Evolutionary conservation across 2,888 invertebrate species (phyloP).

Genomic region (Neelides folsomi): DNA sequence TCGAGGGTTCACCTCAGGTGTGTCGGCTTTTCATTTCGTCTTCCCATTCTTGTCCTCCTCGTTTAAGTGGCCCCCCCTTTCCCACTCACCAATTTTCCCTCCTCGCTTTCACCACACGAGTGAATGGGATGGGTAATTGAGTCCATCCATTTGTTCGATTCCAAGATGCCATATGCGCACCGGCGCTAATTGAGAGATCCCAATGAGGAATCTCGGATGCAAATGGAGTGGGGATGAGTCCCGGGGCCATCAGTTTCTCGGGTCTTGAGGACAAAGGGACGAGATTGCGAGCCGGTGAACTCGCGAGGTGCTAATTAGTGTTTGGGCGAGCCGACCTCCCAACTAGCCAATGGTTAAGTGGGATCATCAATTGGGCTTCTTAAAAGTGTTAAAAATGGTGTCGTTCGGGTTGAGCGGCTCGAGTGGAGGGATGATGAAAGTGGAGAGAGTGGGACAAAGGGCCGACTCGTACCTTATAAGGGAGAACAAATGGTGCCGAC

Average conservation of each 20-base stretch:
- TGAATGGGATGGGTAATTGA: too few relatives aligned
- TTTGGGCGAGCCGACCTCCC: conserved; percentile 25
- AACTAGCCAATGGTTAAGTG: conserved; percentile 26
- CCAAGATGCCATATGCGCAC: too few relatives aligned
- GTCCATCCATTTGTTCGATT: too few relatives aligned
- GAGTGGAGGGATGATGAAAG: conserved; percentile 19
- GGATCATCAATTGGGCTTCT: conserved; percentile 20
- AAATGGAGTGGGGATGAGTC: not conserved
- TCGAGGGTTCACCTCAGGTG: too few relatives aligned
- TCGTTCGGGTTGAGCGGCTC: conserved; percentile 21
- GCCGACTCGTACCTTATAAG: conserved; percentile 24
- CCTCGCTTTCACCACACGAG: too few relatives aligned
- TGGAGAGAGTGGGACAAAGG: conserved; percentile 18
- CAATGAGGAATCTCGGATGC: not conserved
- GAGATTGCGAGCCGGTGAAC: conserved; percentile 6
- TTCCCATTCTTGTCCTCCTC: too few relatives aligned
- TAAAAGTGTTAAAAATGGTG: conserved; percentile 28
- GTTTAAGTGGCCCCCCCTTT: too few relatives aligned
- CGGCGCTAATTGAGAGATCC: too few relatives aligned
- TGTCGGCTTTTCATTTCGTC: too few relatives aligned
- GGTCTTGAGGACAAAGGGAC: not conserved
- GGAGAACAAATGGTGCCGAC: conserved; percentile 30
- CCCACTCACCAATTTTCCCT: too few relatives aligned
- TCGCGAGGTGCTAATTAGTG: conserved; percentile 24
- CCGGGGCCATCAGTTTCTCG: not conserved